phyloP scores from a whole-genome alignment of 1,140 invertebrate species.

The Camponotus floridanus region DNA sequence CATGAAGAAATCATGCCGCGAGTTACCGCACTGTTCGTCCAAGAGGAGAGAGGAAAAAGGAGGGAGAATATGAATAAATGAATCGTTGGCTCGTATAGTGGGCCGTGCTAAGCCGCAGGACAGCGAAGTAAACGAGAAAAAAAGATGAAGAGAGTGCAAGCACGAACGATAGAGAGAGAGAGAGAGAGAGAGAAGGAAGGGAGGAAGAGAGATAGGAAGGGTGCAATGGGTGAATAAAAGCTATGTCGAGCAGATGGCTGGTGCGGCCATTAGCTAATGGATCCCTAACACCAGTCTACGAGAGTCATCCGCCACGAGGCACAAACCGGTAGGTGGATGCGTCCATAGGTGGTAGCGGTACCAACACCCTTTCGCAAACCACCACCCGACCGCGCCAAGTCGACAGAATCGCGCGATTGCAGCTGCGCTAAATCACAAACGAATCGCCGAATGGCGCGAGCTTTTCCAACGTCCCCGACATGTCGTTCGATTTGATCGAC shows the following conservation, averaged over 20 bases:
- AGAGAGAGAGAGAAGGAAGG: no score
- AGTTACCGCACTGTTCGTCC: constrained; percentile 39
- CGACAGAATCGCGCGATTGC: constrained; percentile 66
- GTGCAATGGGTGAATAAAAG: constrained; percentile 83
- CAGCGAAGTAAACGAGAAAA: constrained; percentile 44
- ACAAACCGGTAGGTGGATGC: constrained; percentile 74
- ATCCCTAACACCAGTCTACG: constrained; percentile 78
- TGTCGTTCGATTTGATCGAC: constrained; percentile 54
- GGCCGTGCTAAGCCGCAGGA: constrained; percentile 65
- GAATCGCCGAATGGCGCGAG: constrained; percentile 49
- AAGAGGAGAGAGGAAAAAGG: constrained; percentile 32
- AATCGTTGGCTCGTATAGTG: constrained; percentile 71
- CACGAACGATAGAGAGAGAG: neutral
- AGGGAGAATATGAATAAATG: constrained; percentile 76
- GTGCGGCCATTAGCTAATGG: constrained; percentile 84
- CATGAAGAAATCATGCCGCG: constrained; percentile 49
- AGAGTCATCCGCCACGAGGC: constrained; percentile 76
- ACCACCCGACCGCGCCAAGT: constrained; percentile 45
- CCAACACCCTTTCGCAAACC: constrained; percentile 66
- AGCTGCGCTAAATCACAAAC: constrained; percentile 77
- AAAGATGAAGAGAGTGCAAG: constrained; percentile 47
- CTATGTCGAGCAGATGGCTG: constrained; percentile 82
- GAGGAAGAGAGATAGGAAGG: neutral
- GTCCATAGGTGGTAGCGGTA: constrained; percentile 59
- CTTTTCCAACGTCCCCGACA: constrained; percentile 47